Base-by-base conservation (phyloP, 2,113 vertebrate species). In the Thamnophis sirtalis region DNA sequence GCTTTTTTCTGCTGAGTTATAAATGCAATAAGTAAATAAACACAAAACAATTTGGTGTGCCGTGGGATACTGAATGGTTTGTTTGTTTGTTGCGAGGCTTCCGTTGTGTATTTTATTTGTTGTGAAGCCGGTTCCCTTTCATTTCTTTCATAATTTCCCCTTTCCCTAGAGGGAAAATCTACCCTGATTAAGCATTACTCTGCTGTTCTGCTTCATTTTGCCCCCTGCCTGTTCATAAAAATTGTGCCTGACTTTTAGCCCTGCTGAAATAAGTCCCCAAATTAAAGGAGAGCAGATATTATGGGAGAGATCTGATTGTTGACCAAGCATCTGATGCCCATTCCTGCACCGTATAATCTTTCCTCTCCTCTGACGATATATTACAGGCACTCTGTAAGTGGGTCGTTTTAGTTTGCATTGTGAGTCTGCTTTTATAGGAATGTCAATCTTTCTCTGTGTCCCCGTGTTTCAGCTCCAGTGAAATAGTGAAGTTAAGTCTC, bases 151-250 rank as follows among this genome's bases (percentile, higher is more conserved):
- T 94, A 93, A 95, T 96, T 97, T 96, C 93, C 92, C 93, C 49
- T 43, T 93, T 93, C 96, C 94, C 91, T 84, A 90, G 9, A 24
- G 95, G 95, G 95, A 53, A 95, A 96, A 94, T 96, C 92, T 96
- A 94, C 93, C 94, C 93, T 96, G 96, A 97, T 96, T 96, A 97
- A 95, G 93, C 92, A 94, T 94, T 95, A 94, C 92, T 96, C 94
- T 96, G 68, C 15, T 92, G 94, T 96, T 92, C 94, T 96, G 93
- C 94, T 95, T 90, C 94, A 88, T 84, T 93, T 80, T 93, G n/a
- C 94, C 55, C 95, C 94, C 91, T 86, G 73, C 90, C 73, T 93
- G 90, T 92, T 93, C 91, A 93, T 96, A 95, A 96, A 95, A 95
- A 93, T 94, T 93, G 54, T 91, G 93, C 87, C 94, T 96, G 95